These are phyloP conservation scores for Amphipoea lucens DNA, from an alignment of 2,888 invertebrate species.

Conservation along the genomic window DNA sequence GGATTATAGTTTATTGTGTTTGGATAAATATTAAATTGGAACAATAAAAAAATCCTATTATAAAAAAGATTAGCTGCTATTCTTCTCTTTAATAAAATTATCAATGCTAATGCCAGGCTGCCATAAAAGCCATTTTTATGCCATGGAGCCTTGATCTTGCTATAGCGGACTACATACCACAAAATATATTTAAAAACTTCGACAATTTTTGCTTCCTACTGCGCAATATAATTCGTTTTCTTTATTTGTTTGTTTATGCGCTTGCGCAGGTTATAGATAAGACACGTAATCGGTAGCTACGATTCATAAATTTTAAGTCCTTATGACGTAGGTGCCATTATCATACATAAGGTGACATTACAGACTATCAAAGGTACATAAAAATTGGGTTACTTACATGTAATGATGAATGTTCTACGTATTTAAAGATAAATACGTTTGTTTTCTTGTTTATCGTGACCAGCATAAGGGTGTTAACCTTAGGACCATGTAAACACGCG, in stretches of 20 bases:
- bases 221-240: conserved; percentile 8
- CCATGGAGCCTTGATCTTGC: not conserved
- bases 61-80: conserved; percentile 9
- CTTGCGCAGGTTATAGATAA: conserved; percentile 34
- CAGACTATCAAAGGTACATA: conserved; percentile 34
- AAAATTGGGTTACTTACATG: conserved; percentile 46
- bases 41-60: conserved; percentile 6
- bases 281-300: conserved; percentile 21
- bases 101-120: not conserved
- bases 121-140: conserved; percentile 6
- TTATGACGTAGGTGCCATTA: conserved; percentile 22
- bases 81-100: conserved; percentile 24
- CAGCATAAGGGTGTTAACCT: conserved; percentile 54
- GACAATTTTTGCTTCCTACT: not conserved
- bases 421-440: conserved; percentile 45
- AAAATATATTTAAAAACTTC: not conserved
- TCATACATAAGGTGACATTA: conserved; percentile 42
- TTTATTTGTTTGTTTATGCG: conserved; percentile 8
- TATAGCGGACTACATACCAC: not conserved
- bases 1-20: not conserved
- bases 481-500: conserved; percentile 42
- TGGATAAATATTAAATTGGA: conserved; percentile 2
- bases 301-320: conserved; percentile 26
- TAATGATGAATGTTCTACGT: conserved; percentile 1
- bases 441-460: conserved; percentile 50